A percentile compares a stretch with the other conserved stretches of the same genome.
Conservation (phyloP, 2,888 invertebrate species). For the Myopa testacea region DNA sequence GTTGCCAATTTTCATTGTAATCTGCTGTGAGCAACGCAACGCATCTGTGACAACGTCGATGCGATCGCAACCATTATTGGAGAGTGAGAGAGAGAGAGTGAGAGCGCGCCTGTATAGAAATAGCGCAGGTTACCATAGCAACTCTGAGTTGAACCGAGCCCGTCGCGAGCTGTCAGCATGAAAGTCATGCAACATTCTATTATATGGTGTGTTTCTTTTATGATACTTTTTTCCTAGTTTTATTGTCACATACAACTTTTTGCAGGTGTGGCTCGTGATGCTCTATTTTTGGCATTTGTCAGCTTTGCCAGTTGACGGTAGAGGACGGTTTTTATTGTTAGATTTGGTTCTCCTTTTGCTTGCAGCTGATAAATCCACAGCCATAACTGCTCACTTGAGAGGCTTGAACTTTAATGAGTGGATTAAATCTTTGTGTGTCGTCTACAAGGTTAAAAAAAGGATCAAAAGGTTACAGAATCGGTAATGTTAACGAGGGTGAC, state of each 20-base stretch:
- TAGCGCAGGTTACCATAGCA: conserved; percentile 25
- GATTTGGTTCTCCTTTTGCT: conserved; percentile 21
- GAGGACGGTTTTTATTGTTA: not conserved
- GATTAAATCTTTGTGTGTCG: not conserved
- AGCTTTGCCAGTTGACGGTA: conserved; percentile 7
- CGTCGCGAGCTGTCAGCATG: not conserved
- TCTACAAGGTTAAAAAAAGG: too few species aligned
- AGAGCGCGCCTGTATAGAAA: not conserved
- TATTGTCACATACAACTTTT: not conserved
- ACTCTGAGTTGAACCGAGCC: not conserved
- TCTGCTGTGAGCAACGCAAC: conserved; percentile 46
- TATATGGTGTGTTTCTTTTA: not conserved
- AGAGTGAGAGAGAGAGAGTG: not conserved
- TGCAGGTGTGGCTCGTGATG: not conserved
- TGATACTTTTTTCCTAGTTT: not conserved
- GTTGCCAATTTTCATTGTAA: conserved; percentile 61
- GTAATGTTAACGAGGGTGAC: too few species aligned
- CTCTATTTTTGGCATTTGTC: conserved; percentile 17
- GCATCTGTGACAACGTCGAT: not conserved
- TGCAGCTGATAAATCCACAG: conserved; percentile 14
- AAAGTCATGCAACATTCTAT: not conserved
- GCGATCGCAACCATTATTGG: not conserved
- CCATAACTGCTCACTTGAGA: conserved; percentile 12
- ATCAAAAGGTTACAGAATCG: too few species aligned
- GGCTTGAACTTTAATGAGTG: conserved; percentile 62